Evolutionary conservation across 2,888 invertebrate species (phyloP).

Genomic region (Julus scandinavius): DNA sequence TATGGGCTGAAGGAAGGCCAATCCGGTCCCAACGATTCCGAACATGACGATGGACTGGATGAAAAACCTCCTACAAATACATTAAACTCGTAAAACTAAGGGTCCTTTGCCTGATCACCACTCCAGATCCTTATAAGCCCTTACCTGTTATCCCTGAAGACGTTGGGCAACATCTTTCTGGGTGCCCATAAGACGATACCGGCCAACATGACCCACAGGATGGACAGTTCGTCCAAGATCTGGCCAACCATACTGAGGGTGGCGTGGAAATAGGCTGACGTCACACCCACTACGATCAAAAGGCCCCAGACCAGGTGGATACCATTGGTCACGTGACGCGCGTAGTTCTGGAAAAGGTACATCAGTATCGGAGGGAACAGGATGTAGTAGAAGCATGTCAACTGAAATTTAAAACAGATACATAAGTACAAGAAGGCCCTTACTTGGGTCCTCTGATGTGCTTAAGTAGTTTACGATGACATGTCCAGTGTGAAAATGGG

Average conservation of each 20-base stretch:
- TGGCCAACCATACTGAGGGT: conserved; percentile 84
- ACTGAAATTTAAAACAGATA: conserved; percentile 67
- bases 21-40: conserved; percentile 74
- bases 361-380: conserved; percentile 81
- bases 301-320: conserved; percentile 86
- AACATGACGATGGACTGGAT: conserved; percentile 72
- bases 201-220: conserved; percentile 84
- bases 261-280: conserved; percentile 87
- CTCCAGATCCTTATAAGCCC: no score
- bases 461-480: no score
- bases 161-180: conserved; percentile 63
- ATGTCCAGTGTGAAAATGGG: no score
- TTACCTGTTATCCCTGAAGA: conserved; percentile 61
- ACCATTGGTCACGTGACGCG: conserved; percentile 78
- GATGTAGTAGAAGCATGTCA: conserved; percentile 82
- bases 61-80: conserved; percentile 72
- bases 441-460: no score
- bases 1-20: conserved; percentile 80
- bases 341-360: conserved; percentile 81
- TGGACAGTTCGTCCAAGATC: conserved; percentile 82
- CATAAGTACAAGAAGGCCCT: no score
- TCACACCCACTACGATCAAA: conserved; percentile 80
- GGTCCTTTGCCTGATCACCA: no score
- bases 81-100: no score
- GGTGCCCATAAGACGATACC: conserved; percentile 81